A percentile compares a stretch with the other conserved stretches of the same genome.
Conservation (phyloP, 2,113 vertebrate species). For the Boulengerochromis microlepis region DNA sequence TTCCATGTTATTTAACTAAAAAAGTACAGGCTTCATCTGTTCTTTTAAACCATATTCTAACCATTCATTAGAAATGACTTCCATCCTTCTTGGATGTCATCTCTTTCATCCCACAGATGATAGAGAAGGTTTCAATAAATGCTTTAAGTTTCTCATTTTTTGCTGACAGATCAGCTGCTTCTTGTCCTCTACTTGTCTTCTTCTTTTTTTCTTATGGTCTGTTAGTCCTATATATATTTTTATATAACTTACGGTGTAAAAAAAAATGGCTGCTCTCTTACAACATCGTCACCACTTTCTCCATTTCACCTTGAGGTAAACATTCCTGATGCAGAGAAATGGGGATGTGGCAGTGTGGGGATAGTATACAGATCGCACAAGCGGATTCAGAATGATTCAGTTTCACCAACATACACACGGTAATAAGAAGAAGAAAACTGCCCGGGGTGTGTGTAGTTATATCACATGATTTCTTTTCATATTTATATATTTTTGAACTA, state of each 20-base stretch:
- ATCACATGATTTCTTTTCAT: background rate
- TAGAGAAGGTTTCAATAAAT: background rate
- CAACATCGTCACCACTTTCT: background rate
- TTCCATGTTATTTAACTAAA: background rate
- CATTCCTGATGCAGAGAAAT: background rate
- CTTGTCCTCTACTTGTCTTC: background rate
- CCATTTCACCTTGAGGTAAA: background rate
- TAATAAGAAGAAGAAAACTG: background rate
- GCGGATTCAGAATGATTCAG: background rate
- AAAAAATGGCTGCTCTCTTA: background rate
- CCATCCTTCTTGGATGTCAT: background rate
- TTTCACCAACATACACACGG: background rate
- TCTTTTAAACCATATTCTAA: background rate
- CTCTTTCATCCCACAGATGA: background rate
- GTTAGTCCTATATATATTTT: too few relatives aligned
- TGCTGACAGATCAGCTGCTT: background rate
- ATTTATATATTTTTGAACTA: background rate
- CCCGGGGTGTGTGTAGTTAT: background rate
- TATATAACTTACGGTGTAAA: background rate
- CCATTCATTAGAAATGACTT: background rate
- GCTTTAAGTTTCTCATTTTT: background rate
- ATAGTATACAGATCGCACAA: background rate
- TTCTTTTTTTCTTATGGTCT: background rate
- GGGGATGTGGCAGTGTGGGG: background rate
- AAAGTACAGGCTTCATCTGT: background rate